Percentiles rank a stretch among this genome's conserved stretches.
Conservation (phyloP, 2,797 vertebrate genomes). For the Knipowitschia caucasica region DNA sequence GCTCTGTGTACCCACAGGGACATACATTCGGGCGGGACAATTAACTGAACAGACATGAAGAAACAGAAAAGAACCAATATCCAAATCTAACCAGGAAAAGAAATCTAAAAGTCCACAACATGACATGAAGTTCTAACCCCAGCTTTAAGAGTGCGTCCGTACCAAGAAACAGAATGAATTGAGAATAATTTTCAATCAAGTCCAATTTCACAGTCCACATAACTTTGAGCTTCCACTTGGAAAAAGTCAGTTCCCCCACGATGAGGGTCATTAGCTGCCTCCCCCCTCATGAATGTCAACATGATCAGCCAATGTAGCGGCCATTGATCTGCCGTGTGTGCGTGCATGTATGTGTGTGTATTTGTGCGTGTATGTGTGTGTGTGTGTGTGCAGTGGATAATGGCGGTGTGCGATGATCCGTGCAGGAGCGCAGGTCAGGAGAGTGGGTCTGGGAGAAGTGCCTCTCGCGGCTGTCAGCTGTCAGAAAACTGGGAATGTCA, state of each 20-base stretch:
- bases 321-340: conserved; percentile 40
- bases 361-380: conserved; percentile 10
- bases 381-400: conserved; percentile 19
- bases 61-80: no score
- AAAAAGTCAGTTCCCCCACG: conserved; percentile 36
- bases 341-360: neutral
- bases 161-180: no score
- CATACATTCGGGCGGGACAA: no score
- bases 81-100: neutral
- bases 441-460: conserved; percentile 34
- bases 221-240: neutral
- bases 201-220: neutral
- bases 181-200: neutral
- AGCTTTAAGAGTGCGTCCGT: no score
- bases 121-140: no score
- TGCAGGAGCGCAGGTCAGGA: conserved; percentile 43
- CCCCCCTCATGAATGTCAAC: conserved; percentile 54
- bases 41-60: no score
- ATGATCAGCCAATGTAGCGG: conserved; percentile 44
- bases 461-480: conserved; percentile 44
- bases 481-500: conserved; percentile 31
- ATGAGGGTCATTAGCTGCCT: conserved; percentile 53
- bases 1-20: no score
- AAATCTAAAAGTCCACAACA: neutral
- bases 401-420: conserved; percentile 43